Percentiles rank a stretch among this genome's conserved stretches.
Conservation (phyloP, 2,113 vertebrate species). For the Spilogale gracilis region DNA sequence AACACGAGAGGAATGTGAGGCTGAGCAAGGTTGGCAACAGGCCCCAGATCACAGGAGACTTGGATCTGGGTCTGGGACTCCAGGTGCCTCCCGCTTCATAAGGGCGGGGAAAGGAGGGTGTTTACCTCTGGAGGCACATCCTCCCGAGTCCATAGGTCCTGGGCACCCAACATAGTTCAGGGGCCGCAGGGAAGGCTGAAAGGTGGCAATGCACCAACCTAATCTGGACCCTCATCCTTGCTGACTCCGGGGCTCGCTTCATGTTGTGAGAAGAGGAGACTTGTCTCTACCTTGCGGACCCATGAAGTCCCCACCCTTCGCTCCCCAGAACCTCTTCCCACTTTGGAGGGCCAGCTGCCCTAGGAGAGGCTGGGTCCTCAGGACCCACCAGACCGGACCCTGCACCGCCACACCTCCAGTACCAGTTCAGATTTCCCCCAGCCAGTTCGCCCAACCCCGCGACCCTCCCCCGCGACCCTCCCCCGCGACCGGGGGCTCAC, state of each 20-base stretch:
- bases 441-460: too few relatives aligned
- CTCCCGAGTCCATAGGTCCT: neutral
- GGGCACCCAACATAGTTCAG: neutral
- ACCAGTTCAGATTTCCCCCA: neutral
- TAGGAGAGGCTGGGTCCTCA: neutral
- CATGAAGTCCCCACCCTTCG: neutral
- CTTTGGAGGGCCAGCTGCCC: neutral
- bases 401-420: neutral
- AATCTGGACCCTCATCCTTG: neutral
- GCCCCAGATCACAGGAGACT: neutral
- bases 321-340: neutral
- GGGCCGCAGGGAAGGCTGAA: neutral
- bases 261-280: neutral
- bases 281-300: neutral
- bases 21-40: neutral
- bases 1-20: neutral
- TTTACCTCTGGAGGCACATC: neutral
- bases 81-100: neutral
- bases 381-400: neutral
- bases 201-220: neutral
- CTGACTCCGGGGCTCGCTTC: accelerated
- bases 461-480: too few relatives aligned
- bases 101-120: neutral
- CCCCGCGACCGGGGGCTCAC: accelerated
- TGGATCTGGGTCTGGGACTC: neutral